Base-by-base conservation (phyloP, 2,888 invertebrate species). In the Meiosimyza platycephala region DNA sequence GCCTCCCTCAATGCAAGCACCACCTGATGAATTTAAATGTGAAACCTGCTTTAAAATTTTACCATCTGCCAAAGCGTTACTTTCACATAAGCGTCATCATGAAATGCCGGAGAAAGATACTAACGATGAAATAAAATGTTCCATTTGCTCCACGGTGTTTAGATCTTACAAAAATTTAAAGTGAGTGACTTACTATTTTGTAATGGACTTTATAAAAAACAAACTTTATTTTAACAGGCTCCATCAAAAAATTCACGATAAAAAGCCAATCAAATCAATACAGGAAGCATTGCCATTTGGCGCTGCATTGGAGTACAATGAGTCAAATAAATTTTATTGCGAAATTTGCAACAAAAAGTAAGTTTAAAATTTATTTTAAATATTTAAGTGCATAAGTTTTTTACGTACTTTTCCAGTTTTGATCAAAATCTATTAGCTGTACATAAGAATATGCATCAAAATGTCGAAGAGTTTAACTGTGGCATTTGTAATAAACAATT, bases 241-340 rank as follows among this genome's bases (percentile, higher is more conserved):
- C 63, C 94, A 94, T 82, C 90, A 90, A 79, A 89, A 93, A 75
- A 94, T 94, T 91, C 94, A 94, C 78, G 91, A 91, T 51, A 92
- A 93, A 5, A 88, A 91, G 6, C 90, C 91, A 84, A 89, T 86
- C 2, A 84, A 85, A 55, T 79, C 84, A 2, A 85, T 86, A 57
- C 83, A 83, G 55, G 84, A 85, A 13, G 86, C 85, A 0, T 76
- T 85, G 63, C 84, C 86, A 0, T 79, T 82, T 33, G 86, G 82
- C 0, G 80, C 83, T 2, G 82, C 84, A 64, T 85, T 80, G 22
- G 83, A 85, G 73, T 82, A 81, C 57, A 82, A 80, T 47, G 83
- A 81, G 65, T 82, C 86, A 9, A 80, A 84, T 74, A 85, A 82
- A 67, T 91, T 89, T 79, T 86, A 85, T 47, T 91, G 90, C 79